Evolutionary conservation across 1,140 invertebrate species (phyloP), one percentile per base, ranked within the genome.

Genomic region (Zaprionus davidi): DNA sequence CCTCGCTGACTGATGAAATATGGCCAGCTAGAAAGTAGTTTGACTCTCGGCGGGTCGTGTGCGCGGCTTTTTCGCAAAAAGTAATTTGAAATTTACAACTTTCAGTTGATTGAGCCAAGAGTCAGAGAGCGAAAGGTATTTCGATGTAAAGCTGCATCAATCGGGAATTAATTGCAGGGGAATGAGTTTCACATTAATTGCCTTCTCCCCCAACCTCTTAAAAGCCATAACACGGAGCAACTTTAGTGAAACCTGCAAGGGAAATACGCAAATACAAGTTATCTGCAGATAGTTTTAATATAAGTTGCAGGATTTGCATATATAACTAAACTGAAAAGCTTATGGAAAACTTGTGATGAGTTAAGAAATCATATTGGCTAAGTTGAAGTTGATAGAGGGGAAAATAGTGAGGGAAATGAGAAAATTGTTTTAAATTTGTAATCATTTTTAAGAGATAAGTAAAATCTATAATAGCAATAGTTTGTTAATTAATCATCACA

Each of bases 81-180:
- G 73, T 70, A 76, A 71, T 76, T 76, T 71, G 69, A 76, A 74
- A 71, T 76, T 76, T 76, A 71, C 73, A 76, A 76, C 73, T 76
- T 76, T 76, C 60, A 68, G 60, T 66, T 71, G 73, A 71, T 76
- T 76, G 68, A 76, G 56, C 73, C 55, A 55, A 75, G 51, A 75
- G 68, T 55, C 26, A 22, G 53, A 41, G 44, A 26, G 36, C 22
- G 12, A 51, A 38, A 34, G 49, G 36, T 69, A 62, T 60, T 60
- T 36, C 7, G 26, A 24, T 28, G 62, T 57, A 56, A 22, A 49
- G 20, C 34, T 28, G 22, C 53, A 56, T 74, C 66, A 63, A 70
- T 69, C 41, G 49, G n/a, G 58, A 57, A 70, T 56, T 74, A 74
- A 68, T 68, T 68, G 57, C 28, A 49, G 5, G 34, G 12, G 49